Evolutionary conservation across 2,113 vertebrate genomes (phyloP), one percentile per base, ranked within the genome.

Genomic region (Trichechus manatus): DNA sequence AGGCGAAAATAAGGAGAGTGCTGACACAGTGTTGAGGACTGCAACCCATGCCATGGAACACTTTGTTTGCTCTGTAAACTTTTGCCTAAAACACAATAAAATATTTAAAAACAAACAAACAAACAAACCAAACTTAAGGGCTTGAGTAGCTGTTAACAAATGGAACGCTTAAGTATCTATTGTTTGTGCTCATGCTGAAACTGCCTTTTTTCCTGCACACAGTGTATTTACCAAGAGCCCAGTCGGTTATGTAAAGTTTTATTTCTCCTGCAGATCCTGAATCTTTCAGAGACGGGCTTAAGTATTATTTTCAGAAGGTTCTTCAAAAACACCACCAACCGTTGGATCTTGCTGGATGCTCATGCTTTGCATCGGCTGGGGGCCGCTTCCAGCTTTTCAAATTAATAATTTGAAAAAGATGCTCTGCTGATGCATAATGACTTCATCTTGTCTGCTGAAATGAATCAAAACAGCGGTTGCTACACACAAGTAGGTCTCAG

Each of bases 361-460:
- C 72, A 42, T 92, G 78, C 74, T 85, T 97, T 3, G 27, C 91
- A 96, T 53, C 88, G 31, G 42, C 95, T 97, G 89, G 92, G 89
- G 96, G 95, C 75, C 39, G 0, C 66, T 96, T 98, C 96, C 19
- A 98, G 85, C 5, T 97, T 98, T 97, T 93, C 95, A 97, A 96
- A 98, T 97, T 97, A 98, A 98, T 98, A 98, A 98, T 97, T 97
- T 96, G 88, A 94, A 98, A 98, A 96, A 77, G 0, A 97, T 97
- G 82, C 68, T 95, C 90, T 95, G 96, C 39, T 83, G 90, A 8
- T 84, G 92, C 2, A 0, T 93, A 97, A 98, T 79, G 87, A 95
- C 77, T 97, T 96, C 92, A 88, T 98, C 97, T 92, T 94, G 87
- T 97, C 97, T 98, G 97, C 87, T 95, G 87, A 96, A 97, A 94